phyloP scores from a whole-genome alignment of 1,140 invertebrate genomes.

The Eriosoma lanigerum region DNA sequence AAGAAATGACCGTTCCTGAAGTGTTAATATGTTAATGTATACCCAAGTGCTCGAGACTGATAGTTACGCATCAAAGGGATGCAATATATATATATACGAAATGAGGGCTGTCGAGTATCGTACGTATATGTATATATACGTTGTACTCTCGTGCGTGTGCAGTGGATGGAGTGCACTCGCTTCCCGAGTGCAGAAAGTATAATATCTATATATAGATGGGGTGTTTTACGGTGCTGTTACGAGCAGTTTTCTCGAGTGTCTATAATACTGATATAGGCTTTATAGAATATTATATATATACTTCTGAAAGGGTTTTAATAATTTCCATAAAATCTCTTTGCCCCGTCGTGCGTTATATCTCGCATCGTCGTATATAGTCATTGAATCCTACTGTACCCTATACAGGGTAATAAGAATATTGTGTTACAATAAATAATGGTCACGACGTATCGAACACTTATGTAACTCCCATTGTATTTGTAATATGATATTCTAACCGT shows the following conservation, averaged over 20 bases:
- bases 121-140: not conserved
- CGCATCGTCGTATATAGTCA: not conserved
- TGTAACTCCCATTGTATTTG: no score
- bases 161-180: conserved; percentile 2
- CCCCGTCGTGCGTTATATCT: not conserved
- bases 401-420: no score
- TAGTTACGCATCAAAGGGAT: conserved; percentile 22
- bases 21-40: conserved; percentile 29
- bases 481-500: not conserved
- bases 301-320: conserved; percentile 38
- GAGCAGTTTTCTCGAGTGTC: conserved; percentile 11
- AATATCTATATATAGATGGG: not conserved
- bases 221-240: not conserved
- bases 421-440: no score
- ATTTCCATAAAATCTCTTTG: conserved; percentile 38
- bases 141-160: not conserved
- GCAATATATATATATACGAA: no score
- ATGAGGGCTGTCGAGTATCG: not conserved
- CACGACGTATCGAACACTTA: no score
- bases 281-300: not conserved
- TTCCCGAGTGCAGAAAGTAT: not conserved
- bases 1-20: not conserved
- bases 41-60: conserved; percentile 30
- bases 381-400: no score
- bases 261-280: not conserved